These are phyloP conservation scores for Ceratothoa steindachneri DNA, from an alignment of 2,888 invertebrate species.

Conservation along the genomic window DNA sequence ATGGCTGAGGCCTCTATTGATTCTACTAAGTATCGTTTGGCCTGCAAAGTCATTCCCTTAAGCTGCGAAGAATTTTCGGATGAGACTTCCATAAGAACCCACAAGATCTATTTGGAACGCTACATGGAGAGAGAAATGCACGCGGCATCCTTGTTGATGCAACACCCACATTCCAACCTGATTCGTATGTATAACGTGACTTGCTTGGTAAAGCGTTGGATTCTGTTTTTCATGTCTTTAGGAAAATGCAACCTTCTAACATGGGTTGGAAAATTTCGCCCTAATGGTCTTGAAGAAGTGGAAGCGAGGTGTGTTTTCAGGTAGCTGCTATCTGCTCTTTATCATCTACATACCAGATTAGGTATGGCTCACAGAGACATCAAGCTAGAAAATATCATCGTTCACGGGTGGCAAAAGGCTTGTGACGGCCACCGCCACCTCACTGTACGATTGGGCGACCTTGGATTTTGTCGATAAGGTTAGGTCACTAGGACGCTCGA, in stretches of 20 bases:
- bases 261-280: background rate
- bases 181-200: slow-evolving; percentile 1
- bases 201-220: background rate
- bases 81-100: background rate
- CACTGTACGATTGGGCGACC: background rate
- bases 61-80: slow-evolving; percentile 9
- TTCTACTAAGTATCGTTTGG: background rate
- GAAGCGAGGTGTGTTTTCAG: background rate
- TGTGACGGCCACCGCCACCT: background rate
- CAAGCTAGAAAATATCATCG: background rate
- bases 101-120: background rate
- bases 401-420: slow-evolving; percentile 4
- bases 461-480: slow-evolving; percentile 4
- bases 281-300: background rate
- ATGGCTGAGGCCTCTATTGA: background rate
- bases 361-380: slow-evolving; percentile 1
- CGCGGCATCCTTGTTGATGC: background rate
- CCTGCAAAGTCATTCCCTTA: slow-evolving; percentile 1
- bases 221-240: slow-evolving; percentile 1
- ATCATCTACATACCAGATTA: background rate
- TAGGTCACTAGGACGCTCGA: background rate
- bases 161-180: slow-evolving; percentile 3
- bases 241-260: background rate
- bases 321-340: background rate
- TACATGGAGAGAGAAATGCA: slow-evolving; percentile 1